A percentile compares a stretch with the other conserved stretches of the same genome.
phyloP scores from a whole-genome alignment of 2,113 vertebrate species.

The Macroglossus sobrinus region DNA sequence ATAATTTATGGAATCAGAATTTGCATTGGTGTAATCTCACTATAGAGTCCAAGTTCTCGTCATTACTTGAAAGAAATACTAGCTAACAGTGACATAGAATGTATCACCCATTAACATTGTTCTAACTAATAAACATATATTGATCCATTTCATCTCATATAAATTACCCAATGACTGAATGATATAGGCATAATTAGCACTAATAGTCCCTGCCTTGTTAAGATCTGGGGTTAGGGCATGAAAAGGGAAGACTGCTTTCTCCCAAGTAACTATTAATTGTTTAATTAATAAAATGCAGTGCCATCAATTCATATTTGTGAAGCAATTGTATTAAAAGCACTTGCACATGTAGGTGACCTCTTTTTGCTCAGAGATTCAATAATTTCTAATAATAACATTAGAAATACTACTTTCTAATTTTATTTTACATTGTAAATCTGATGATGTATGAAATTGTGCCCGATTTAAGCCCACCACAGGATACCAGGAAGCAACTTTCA shows the following conservation, averaged over 20 bases:
- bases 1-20: neutral
- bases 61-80: neutral
- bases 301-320: neutral
- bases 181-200: neutral
- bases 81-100: neutral
- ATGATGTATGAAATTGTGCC: neutral
- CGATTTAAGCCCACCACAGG: neutral
- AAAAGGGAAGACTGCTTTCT: neutral
- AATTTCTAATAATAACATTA: slow-evolving; percentile 19
- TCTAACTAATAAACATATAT: neutral
- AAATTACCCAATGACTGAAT: neutral
- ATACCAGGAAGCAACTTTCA: neutral
- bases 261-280: neutral
- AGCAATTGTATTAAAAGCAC: neutral
- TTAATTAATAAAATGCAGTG: neutral
- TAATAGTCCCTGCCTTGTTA: neutral
- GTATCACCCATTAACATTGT: neutral
- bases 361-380: neutral
- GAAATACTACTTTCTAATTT: neutral
- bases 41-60: neutral
- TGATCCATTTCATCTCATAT: neutral
- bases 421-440: neutral
- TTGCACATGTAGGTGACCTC: neutral
- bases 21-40: neutral
- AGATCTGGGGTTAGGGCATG: neutral